Conservation (phyloP, 2,888 invertebrate species). For the Amiota communis region DNA sequence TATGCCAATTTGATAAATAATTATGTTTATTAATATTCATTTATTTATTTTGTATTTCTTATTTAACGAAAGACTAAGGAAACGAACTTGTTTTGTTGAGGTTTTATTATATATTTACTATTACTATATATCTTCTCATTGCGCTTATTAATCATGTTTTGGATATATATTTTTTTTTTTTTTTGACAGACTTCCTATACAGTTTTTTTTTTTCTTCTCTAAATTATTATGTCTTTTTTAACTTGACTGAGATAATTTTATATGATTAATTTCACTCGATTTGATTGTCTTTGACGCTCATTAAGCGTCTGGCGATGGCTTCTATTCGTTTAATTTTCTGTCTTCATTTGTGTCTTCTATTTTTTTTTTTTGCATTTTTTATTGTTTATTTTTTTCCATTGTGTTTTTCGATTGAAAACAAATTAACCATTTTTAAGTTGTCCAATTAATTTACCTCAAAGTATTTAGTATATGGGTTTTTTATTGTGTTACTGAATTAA, state of each 20-base stretch:
- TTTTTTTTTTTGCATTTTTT: not conserved
- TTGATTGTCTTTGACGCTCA: slow-evolving; percentile 1
- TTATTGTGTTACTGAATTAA: too few relatives aligned
- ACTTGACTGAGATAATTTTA: slow-evolving; percentile 1
- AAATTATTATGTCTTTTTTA: slow-evolving; percentile 1
- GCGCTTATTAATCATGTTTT: slow-evolving; percentile 17
- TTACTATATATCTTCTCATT: not conserved
- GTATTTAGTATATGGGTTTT: too few relatives aligned
- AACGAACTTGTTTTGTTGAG: slow-evolving; percentile 50
- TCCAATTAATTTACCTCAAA: too few relatives aligned
- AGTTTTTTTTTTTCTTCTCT: not conserved
- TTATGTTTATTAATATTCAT: not conserved
- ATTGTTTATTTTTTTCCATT: too few relatives aligned
- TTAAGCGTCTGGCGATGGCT: not conserved
- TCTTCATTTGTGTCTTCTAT: not conserved
- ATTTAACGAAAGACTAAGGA: slow-evolving; percentile 59
- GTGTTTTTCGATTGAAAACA: too few relatives aligned
- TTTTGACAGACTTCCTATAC: slow-evolving; percentile 22
- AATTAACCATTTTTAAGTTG: too few relatives aligned
- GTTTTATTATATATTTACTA: slow-evolving; percentile 33
- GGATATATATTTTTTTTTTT: slow-evolving; percentile 14
- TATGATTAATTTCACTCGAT: slow-evolving; percentile 15
- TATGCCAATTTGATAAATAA: slow-evolving; percentile 25
- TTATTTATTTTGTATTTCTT: too few relatives aligned
- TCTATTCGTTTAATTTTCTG: slow-evolving; percentile 6